phyloP scores from a whole-genome alignment of 92 coral and sea anemone species.

The Palythoa heliodiscus region DNA sequence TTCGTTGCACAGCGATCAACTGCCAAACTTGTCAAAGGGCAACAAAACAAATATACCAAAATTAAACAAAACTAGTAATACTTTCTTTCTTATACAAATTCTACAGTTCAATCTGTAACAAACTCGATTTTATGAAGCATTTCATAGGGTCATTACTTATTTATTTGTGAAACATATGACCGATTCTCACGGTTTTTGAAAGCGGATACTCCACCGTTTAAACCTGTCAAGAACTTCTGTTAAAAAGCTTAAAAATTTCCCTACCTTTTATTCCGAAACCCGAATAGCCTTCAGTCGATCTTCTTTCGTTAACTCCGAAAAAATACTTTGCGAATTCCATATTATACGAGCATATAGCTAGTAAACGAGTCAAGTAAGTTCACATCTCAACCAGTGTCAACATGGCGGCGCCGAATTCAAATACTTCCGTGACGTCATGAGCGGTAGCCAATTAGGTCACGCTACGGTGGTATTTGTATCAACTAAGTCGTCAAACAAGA shows the following conservation, averaged over 20 bases:
- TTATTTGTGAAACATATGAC: constrained; percentile 41
- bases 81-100: not conserved
- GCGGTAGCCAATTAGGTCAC: constrained; percentile 65
- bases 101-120: not conserved
- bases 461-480: not conserved
- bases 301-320: constrained; percentile 72
- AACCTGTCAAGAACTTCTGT: not conserved
- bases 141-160: constrained; percentile 34
- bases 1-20: not conserved
- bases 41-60: not conserved
- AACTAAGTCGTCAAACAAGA: no score
- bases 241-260: not conserved
- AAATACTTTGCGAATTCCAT: constrained; percentile 86
- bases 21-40: constrained; percentile 34
- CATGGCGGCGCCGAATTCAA: constrained; percentile 65
- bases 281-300: constrained; percentile 76
- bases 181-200: constrained; percentile 35
- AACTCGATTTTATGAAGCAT: constrained; percentile 22
- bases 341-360: not conserved
- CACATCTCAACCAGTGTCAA: constrained; percentile 54
- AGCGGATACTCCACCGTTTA: constrained; percentile 15
- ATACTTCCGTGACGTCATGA: constrained; percentile 75
- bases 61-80: not conserved
- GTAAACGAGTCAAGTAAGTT: constrained; percentile 41
- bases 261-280: constrained; percentile 79